These are phyloP conservation scores for Eumeta japonica DNA, from an alignment of 1,140 invertebrate genomes.

Conservation along the genomic window DNA sequence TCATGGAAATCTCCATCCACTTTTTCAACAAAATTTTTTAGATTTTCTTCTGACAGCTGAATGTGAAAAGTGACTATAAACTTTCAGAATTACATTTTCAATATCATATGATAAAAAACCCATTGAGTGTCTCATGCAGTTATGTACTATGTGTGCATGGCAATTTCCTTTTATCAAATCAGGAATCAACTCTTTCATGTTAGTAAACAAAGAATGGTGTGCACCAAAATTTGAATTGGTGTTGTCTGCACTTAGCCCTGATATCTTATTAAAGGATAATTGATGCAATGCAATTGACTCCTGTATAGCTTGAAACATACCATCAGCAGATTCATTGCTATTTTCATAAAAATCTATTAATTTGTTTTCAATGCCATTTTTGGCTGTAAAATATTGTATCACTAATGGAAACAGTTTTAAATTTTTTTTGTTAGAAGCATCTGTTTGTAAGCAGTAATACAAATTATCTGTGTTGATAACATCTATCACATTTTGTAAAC, in stretches of 20 bases:
- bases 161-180: constrained; percentile 1
- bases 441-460: not conserved
- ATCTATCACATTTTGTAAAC: not conserved
- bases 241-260: no score
- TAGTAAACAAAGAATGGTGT: not conserved
- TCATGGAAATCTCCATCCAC: no score
- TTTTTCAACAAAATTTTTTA: no score
- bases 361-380: constrained; percentile 1
- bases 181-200: not conserved
- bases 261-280: constrained; percentile 3
- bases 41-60: no score
- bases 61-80: constrained; percentile 2
- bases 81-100: constrained; percentile 11
- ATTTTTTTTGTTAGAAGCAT: not conserved
- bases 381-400: not conserved
- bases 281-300: constrained; percentile 6
- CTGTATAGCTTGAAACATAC: constrained; percentile 9
- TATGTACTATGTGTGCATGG: no score
- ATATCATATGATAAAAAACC: not conserved
- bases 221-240: constrained; percentile 9
- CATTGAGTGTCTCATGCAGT: not conserved
- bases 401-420: constrained; percentile 1
- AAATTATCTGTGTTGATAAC: not conserved
- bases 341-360: constrained; percentile 1
- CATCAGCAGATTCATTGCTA: no score